Evolutionary conservation across 1,140 invertebrate species (phyloP), one percentile per base, ranked within the genome.

Genomic region (Brachionus rotundiformis): DNA sequence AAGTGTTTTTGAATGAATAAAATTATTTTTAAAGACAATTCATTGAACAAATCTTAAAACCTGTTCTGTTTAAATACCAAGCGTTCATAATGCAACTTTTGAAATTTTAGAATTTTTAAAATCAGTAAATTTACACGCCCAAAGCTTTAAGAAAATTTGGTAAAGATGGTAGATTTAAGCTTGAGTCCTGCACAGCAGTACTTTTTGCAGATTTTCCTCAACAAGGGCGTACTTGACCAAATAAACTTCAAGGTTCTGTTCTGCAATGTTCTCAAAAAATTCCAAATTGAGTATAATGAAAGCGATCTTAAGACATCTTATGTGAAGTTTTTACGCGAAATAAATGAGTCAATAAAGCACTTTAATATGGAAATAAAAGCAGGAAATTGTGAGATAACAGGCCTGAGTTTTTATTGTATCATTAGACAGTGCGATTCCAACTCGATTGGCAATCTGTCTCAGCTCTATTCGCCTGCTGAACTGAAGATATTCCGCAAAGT

Each of bases 281-380:
- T 79, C 47, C 49, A 79, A 23, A 79, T 79, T 31, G 36, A 79
- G 6, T 61, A 39, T 49, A 27, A 79, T 10, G 76, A 79, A 7
- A 19, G 6, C 23, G n/a, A 63, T 11, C 16, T 59, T 8, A 79
- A 79, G 47, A 19, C 11, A 16, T 16, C 23, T 3, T 79, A 79
- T n/a, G 76, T 63, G n/a, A 79, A 23, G n/a, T 79, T 79, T 63
- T 63, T 79, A 25, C 76, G 76, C 5, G 19, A 79, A 63, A 79
- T 79, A 79, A 79, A 79, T 23, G 47, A 54, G 10, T 8, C 16
- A 39, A 79, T 79, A 6, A 54, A 63, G 54, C 19, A 54, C 19
- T 79, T 79, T 41, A 63, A 79, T 23, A 59, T 79, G 25, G 76
- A 79, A 31, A 79, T 79, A 59, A 79, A 59, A 79, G 33, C 44